These are phyloP conservation scores for Ciconia boyciana DNA, from an alignment of 2,113 vertebrate species.

Conservation along the genomic window DNA sequence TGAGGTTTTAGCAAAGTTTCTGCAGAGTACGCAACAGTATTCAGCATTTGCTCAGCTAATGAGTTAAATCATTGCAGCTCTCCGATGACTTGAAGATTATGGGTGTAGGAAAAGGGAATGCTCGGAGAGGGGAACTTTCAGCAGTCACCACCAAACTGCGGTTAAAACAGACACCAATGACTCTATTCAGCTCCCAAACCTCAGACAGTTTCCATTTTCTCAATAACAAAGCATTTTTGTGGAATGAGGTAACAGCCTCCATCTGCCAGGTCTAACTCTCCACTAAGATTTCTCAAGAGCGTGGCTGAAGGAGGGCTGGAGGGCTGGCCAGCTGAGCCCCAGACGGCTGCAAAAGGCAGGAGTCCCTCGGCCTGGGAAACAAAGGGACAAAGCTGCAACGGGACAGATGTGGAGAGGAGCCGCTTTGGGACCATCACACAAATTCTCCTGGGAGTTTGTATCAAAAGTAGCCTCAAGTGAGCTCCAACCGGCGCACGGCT, in stretches of 20 bases:
- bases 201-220: conserved; percentile 83
- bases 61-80: conserved; percentile 33
- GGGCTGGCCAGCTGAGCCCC: neutral
- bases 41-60: neutral
- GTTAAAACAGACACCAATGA: conserved; percentile 70
- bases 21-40: neutral
- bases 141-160: conserved; percentile 32
- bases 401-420: neutral
- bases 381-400: neutral
- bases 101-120: conserved; percentile 50
- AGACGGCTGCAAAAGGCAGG: neutral
- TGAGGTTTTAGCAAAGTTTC: conserved; percentile 7
- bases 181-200: conserved; percentile 72
- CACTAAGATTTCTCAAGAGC: conserved; percentile 39
- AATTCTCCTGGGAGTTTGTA: neutral
- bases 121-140: conserved; percentile 18
- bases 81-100: conserved; percentile 34
- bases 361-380: neutral
- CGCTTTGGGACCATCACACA: neutral
- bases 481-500: neutral
- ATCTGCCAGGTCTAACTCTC: conserved; percentile 69
- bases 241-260: conserved; percentile 76
- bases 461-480: neutral
- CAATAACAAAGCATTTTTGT: conserved; percentile 83
- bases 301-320: neutral